Base-by-base conservation (phyloP, 2,888 invertebrate species). In the Lasioglossum calceatum region DNA sequence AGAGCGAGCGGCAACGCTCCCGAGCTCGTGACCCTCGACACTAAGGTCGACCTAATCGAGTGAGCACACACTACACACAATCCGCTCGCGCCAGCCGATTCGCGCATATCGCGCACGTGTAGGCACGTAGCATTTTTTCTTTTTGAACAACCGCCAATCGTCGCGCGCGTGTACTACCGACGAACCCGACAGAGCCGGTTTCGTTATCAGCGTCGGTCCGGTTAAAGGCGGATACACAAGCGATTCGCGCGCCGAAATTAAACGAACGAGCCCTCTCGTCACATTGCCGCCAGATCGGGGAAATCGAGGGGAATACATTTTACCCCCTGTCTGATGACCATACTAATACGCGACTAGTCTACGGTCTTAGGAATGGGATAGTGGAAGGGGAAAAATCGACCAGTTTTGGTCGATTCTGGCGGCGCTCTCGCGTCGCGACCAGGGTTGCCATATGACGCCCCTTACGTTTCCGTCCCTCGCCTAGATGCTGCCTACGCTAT, bases 1-100 rank as follows among this genome's bases (percentile, higher is more conserved):
- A 36, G 75, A 16, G 76, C 23, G 70, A 44, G 47, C 67, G 79
- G 77, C 73, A 79, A 79, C 44, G 79, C 27, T 81, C 81, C 67
- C 50, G 67, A 79, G 54, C 32, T 76, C 67, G 79, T 79, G 87
- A 87, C 87, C 87, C 86, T 75, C 81, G 87, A 84, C 84, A 86
- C 77, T 74, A 79, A 84, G 86, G 76, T 84, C 77, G 61, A 64
- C 42, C 79, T 79, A 86, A 83, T 77, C 87, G 81, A 84, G 72
- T 39, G 78, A 75, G 74, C 83, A 8, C 32, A 71, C 67, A 77
- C 64, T 23, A 23, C 54, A 54, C n/a, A 54, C 54, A 77, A 58
- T 85, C 36, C n/a, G 42, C 19, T 64, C 73, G 67, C 54, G 78
- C 70, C 47, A 67, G 70, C 74, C 70, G 54, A 75, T 75, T 64